Conservation (phyloP, 2,113 vertebrate genomes). For the Dromiciops gliroides region DNA sequence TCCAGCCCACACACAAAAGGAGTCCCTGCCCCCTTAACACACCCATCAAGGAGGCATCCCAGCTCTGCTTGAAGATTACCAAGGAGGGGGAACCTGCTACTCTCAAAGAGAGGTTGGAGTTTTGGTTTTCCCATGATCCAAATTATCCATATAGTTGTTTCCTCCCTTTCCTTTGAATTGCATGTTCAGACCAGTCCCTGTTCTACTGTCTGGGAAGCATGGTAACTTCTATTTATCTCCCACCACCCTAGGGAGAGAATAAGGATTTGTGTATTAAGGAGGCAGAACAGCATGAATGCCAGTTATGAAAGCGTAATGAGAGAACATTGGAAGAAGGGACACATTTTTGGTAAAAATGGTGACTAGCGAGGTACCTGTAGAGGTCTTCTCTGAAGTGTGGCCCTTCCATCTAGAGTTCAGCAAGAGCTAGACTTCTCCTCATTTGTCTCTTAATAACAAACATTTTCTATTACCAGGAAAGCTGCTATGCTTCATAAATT, state of each 20-base stretch:
- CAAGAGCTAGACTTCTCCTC: not conserved
- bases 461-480: not conserved
- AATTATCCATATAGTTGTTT: no score
- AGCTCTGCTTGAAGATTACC: no score
- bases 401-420: not conserved
- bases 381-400: not conserved
- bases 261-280: slow-evolving; percentile 8
- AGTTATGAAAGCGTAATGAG: not conserved
- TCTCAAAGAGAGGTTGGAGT: no score
- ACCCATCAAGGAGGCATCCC: no score
- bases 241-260: not conserved
- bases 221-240: not conserved
- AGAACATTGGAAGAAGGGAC: slow-evolving; percentile 21
- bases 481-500: not conserved
- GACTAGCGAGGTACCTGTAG: not conserved
- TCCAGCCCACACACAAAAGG: no score
- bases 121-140: no score
- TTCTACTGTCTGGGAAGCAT: not conserved
- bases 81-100: no score
- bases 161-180: no score
- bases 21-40: no score
- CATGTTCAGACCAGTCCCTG: not conserved
- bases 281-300: not conserved
- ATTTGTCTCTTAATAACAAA: not conserved
- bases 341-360: not conserved